Base-by-base conservation (phyloP, 2,113 vertebrate genomes). In the Xiphias gladius region DNA sequence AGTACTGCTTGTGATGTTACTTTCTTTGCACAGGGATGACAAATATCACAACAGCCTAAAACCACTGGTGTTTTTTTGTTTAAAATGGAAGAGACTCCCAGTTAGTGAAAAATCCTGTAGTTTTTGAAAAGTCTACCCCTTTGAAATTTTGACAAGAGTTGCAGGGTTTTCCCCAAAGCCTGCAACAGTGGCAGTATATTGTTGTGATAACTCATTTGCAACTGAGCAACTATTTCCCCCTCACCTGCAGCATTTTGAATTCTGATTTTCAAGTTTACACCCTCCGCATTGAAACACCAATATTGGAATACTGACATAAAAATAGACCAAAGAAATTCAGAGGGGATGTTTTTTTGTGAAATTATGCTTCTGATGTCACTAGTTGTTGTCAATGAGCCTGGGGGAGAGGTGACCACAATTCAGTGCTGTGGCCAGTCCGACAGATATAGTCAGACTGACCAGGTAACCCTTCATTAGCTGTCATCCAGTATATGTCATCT, bases 141-240 rank as follows among this genome's bases (percentile, higher is more conserved):
- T 72, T 76, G 32, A 83, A 86, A 61, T n/a, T 69, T 48, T 43
- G 48, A 70, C 19, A 5, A 10, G 39, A 58, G 10, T 73, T 54
- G 9, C 46, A 59, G 85, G 87, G 82, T 67, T 80, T 90, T 80
- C 69, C 83, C 86, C 78, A 24, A 55, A 69, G 48, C 62, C 71
- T 41, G 20, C 32, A 57, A 67, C 30, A 4, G n/a, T 55, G 57
- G 48, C 58, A 46, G 39, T 24, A 16, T 68, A 59, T 26, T 52
- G 13, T 68, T 69, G 13, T 46, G 76, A 26, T 17, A 66, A 48
- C 48, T 84, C 24, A 88, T 91, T 84, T 88, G 84, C 82, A 85
- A 28, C 24, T 3, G 50, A 76, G 35, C 50, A 59, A 66, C 74
- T 55, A 41, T 86, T 80, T 73, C 39, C 81, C 71, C 79, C 55